Evolutionary conservation across 2,113 vertebrate species (phyloP), one percentile per base, ranked within the genome.

Genomic region (Periophthalmodon schlosseri): DNA sequence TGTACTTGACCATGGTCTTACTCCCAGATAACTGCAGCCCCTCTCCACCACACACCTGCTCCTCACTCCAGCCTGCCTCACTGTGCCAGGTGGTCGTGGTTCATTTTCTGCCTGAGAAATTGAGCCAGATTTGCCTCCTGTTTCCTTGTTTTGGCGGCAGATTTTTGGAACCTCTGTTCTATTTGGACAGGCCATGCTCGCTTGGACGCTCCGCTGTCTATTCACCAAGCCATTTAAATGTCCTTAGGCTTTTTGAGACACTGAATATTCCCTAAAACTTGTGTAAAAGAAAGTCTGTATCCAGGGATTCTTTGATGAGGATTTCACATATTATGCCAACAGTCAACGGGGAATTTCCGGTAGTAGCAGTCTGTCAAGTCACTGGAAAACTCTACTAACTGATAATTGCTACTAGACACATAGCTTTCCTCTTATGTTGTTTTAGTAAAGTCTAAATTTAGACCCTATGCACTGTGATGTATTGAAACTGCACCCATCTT

Each of bases 81-180:
- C 16, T 4, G 20, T n/a, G 63, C 63, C 63, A 65, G 63, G 63
- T 65, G 63, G 63, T 65, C 34, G 2, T 44, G 63, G 34, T 65
- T 39, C 63, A 65, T 65, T 65, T 65, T 65, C 63, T 65, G 34
- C 33, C 34, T 39, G 63, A 65, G 63, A 65, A 65, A 65, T 44
- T 4, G 36, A 65, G 63, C 63, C 63, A 65, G 63, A 65, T 65
- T 65, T 65, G 18, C 63, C 63, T 65, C 63, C 34, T 65, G 63
- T 65, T 65, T 65, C 34, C 63, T 65, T 65, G 36, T 65, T 44
- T 44, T 65, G 63, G 36, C 20, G 9, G 1, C 34, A 39, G 63
- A 65, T 65, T 65, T 65, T 20, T 18, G 20, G 63, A 20, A 39
- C 36, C 34, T 65, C 20, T 65, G 63, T 65, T 44, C 20, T 20